Evolutionary conservation across 2,888 invertebrate species (phyloP), one percentile per base, ranked within the genome.

Genomic region (Erebia palarica): DNA sequence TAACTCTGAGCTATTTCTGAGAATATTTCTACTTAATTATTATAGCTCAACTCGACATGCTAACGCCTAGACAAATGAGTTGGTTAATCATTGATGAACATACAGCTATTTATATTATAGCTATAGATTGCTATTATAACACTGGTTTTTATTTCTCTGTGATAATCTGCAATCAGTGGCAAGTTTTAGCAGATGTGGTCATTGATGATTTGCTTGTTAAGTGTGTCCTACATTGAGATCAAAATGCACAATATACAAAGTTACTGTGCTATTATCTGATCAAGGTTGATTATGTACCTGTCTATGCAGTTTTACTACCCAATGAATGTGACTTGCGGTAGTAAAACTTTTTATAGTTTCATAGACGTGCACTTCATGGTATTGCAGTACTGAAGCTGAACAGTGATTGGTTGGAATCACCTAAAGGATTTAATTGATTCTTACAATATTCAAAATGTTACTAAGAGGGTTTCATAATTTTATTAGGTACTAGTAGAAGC

Each of bases 271-370:
- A 14, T 53, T 16, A 55, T 55, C 10, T 55, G 18, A 10, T 10
- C 55, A 55, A 55, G 10, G 18, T 55, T 55, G 9, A n/a, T 53
- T 3, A 11, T 18, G 18, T 55, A 55, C 55, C 55, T 55, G 16
- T 9, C 18, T 16, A 13, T 5, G 5, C 57, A 21, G 21, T 18
- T 58, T 58, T 13, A 58, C 1, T 27, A 21, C 14, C 27, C 14
- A 21, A 27, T 0, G 14, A 58, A 10, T 21, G 3, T 57, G 13
- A 58, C 27, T 27, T 27, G 21, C 10, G 14, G 57, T 27, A 27
- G 27, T 58, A 58, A 58, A 58, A 21, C 21, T 11, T 27, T 58
- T 58, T 27, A 58, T 58, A 58, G 14, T 58, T 58, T 21, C 10
- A 10, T 57, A 27, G 13, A 8, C 10, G 18, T 57, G 10, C 9